phyloP scores from a whole-genome alignment of 2,113 vertebrate species.

The Nesogale talazaci region DNA sequence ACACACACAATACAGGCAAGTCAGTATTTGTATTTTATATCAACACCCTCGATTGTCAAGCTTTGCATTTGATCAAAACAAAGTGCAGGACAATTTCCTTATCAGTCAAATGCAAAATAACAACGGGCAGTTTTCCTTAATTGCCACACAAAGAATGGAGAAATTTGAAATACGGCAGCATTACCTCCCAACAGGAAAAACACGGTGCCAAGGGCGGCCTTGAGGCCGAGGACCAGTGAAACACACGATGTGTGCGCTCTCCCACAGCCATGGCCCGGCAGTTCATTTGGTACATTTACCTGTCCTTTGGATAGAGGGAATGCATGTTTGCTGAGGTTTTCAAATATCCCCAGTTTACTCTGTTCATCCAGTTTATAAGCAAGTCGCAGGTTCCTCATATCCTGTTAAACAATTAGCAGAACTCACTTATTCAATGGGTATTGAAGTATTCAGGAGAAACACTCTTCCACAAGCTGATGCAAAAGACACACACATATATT shows the following conservation, averaged over 20 bases:
- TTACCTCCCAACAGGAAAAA: slow-evolving; percentile 33
- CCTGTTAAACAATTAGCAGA: slow-evolving; percentile 85
- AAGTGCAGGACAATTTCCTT: slow-evolving; percentile 1
- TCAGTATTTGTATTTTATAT: slow-evolving; percentile 46
- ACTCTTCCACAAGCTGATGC: background rate
- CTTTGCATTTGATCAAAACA: slow-evolving; percentile 31
- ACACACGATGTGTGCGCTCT: background rate
- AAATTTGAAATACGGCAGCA: slow-evolving; percentile 43
- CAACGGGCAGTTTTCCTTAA: slow-evolving; percentile 41
- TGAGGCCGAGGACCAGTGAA: slow-evolving; percentile 24
- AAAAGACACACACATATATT: no score
- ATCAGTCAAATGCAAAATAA: slow-evolving; percentile 38
- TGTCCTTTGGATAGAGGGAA: slow-evolving; percentile 94
- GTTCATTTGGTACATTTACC: slow-evolving; percentile 84
- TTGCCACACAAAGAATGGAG: background rate
- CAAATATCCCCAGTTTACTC: slow-evolving; percentile 91
- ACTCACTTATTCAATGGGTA: slow-evolving; percentile 51
- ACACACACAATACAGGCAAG: slow-evolving; percentile 30
- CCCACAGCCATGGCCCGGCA: background rate
- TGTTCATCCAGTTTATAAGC: slow-evolving; percentile 94
- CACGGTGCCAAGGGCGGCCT: slow-evolving; percentile 19
- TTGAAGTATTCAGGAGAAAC: background rate
- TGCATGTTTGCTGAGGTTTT: slow-evolving; percentile 89
- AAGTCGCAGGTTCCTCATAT: slow-evolving; percentile 96
- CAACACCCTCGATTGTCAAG: background rate